Conservation (phyloP, 2,113 vertebrate species). For the Nesoenas mayeri region DNA sequence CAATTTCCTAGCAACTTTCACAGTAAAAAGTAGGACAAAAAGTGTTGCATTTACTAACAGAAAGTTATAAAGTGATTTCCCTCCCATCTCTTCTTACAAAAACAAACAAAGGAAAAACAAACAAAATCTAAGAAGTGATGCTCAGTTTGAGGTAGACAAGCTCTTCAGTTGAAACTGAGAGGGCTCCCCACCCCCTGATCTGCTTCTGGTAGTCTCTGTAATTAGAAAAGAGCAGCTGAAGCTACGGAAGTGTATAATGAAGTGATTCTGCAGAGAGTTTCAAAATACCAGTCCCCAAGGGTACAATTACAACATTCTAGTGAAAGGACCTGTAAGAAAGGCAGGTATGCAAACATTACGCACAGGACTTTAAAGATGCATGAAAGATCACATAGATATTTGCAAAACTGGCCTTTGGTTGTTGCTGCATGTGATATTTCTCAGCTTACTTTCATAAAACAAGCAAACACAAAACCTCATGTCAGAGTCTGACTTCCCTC, state of each 20-base stretch:
- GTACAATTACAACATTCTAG: neutral
- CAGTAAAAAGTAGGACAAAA: slow-evolving; percentile 8
- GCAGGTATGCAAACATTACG: neutral
- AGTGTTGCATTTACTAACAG: neutral
- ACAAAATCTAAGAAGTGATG: neutral
- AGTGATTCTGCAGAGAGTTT: neutral
- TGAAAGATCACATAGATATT: neutral
- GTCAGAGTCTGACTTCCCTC: neutral
- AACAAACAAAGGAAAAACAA: neutral
- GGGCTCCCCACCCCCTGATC: fast-evolving
- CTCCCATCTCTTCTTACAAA: neutral
- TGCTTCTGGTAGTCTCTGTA: neutral
- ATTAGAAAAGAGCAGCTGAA: slow-evolving; percentile 30
- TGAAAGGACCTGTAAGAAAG: neutral
- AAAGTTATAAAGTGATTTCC: neutral
- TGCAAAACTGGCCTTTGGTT: neutral
- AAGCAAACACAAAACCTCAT: neutral
- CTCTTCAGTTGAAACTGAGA: neutral
- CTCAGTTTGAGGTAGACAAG: neutral
- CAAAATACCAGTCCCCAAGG: neutral
- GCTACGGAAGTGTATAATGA: neutral
- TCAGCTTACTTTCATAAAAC: neutral
- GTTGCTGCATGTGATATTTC: neutral
- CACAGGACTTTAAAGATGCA: neutral
- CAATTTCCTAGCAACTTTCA: slow-evolving; percentile 69